These are phyloP conservation scores for Melipona beecheii DNA, from an alignment of 2,888 invertebrate species.

Conservation along the genomic window DNA sequence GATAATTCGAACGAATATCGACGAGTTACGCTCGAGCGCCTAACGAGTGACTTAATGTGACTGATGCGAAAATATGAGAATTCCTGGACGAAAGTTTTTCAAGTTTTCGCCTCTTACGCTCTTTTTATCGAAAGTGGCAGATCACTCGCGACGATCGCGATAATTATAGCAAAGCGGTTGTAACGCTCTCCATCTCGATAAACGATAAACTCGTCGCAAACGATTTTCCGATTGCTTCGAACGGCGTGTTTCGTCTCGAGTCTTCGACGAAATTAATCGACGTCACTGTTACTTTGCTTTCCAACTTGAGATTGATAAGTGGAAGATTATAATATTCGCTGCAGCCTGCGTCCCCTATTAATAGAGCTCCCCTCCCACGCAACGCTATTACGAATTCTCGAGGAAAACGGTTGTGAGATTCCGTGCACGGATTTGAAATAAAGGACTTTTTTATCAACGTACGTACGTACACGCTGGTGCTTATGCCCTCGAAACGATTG, in stretches of 20 bases:
- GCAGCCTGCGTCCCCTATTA: not conserved
- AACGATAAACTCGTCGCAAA: constrained; percentile 5
- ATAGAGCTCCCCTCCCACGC: not conserved
- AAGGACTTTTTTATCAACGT: not conserved
- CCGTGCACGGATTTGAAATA: not conserved
- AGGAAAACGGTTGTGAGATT: not conserved
- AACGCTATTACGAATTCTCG: not conserved
- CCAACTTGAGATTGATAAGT: not conserved
- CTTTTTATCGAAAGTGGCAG: not conserved
- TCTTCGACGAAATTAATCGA: constrained; percentile 4
- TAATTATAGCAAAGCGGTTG: not conserved
- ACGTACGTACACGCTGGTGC: not conserved
- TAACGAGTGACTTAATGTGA: no score
- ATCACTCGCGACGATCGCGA: not conserved
- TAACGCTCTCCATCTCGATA: not conserved
- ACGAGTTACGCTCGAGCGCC: not conserved
- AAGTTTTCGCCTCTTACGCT: not conserved
- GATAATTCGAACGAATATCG: not conserved
- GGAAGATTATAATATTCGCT: not conserved
- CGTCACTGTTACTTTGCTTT: not conserved
- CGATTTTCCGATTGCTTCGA: not conserved
- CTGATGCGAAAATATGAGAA: not conserved
- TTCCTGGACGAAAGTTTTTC: not conserved
- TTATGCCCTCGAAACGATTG: not conserved
- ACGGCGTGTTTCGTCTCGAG: not conserved